Percentiles rank a stretch among this genome's conserved stretches.
phyloP scores from a whole-genome alignment of 1,140 invertebrate genomes.

The Sweltsa coloradensis region DNA sequence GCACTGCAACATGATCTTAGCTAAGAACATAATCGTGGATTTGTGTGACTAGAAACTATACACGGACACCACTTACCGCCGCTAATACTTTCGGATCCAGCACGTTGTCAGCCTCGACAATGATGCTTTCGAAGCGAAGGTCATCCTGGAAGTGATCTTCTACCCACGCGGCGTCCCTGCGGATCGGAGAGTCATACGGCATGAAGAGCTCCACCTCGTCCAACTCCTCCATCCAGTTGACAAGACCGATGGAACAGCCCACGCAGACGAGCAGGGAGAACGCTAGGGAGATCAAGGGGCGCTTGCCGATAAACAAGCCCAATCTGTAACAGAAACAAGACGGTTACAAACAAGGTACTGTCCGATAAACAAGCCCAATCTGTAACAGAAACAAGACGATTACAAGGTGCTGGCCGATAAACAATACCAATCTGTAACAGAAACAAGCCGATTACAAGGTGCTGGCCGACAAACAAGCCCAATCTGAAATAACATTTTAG shows the following conservation, averaged over 20 bases:
- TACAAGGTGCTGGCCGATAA: too few relatives aligned
- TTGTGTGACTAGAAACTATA: too few relatives aligned
- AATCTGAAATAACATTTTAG: too few relatives aligned
- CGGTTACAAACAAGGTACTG: too few relatives aligned
- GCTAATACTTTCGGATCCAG: conserved; percentile 29
- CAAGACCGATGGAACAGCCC: conserved; percentile 12
- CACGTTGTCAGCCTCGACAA: conserved; percentile 33
- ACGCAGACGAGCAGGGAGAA: conserved; percentile 9
- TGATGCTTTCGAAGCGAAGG: conserved; percentile 31
- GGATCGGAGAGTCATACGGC: conserved; percentile 19
- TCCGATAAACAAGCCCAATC: too few relatives aligned
- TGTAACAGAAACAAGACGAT: too few relatives aligned
- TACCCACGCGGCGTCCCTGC: conserved; percentile 29
- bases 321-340: conserved; percentile 8
- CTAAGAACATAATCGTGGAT: too few relatives aligned
- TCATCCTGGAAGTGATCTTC: conserved; percentile 30
- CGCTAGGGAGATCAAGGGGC: conserved; percentile 1
- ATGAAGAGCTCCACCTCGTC: conserved; percentile 17
- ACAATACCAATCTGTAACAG: too few relatives aligned
- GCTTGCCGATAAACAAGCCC: background rate
- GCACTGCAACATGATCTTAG: too few relatives aligned
- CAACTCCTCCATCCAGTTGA: conserved; percentile 18
- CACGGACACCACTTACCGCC: conserved; percentile 26
- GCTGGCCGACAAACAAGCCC: too few relatives aligned
- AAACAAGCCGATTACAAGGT: too few relatives aligned